Percentiles rank a stretch among this genome's conserved stretches.
These are phyloP conservation scores for Phortica variegata DNA, from an alignment of 1,140 invertebrate species.

Conservation along the genomic window DNA sequence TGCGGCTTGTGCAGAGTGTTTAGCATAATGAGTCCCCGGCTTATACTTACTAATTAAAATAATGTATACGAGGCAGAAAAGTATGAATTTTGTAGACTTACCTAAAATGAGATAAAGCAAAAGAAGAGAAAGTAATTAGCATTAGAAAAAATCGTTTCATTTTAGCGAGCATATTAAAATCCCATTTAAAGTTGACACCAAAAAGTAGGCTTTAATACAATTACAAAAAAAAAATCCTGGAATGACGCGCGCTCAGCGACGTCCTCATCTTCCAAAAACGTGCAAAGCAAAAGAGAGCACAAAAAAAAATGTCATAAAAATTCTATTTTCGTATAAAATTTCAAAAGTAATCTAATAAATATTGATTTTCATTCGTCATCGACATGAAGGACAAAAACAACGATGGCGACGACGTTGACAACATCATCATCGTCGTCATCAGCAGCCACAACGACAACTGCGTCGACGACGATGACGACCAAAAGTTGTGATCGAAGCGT, in stretches of 20 bases:
- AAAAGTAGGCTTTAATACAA: constrained; percentile 21
- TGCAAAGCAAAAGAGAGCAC: no score
- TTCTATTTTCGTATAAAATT: constrained; percentile 56
- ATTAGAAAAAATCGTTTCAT: constrained; percentile 14
- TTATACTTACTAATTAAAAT: no score
- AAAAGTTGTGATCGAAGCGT: no score
- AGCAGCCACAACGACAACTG: constrained; percentile 32
- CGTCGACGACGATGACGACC: no score
- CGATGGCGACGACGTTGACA: constrained; percentile 19
- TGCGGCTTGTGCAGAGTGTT: no score
- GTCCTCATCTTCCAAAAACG: no score
- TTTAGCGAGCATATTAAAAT: no score
- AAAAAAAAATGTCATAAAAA: constrained; percentile 50
- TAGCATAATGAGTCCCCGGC: no score
- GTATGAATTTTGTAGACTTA: constrained; percentile 39
- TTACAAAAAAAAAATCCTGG: no score
- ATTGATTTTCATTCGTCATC: constrained; percentile 57
- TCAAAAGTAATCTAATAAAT: constrained; percentile 58
- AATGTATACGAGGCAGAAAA: no score
- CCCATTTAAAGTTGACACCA: no score
- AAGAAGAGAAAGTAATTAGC: not conserved
- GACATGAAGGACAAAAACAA: constrained; percentile 2
- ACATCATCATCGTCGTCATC: constrained; percentile 26
- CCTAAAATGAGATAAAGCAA: constrained; percentile 42
- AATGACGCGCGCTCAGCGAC: no score